Percentiles rank a stretch among this genome's conserved stretches.
Evolutionary conservation across 2,888 invertebrate genomes (phyloP).

Genomic region (Camponotus fellah): DNA sequence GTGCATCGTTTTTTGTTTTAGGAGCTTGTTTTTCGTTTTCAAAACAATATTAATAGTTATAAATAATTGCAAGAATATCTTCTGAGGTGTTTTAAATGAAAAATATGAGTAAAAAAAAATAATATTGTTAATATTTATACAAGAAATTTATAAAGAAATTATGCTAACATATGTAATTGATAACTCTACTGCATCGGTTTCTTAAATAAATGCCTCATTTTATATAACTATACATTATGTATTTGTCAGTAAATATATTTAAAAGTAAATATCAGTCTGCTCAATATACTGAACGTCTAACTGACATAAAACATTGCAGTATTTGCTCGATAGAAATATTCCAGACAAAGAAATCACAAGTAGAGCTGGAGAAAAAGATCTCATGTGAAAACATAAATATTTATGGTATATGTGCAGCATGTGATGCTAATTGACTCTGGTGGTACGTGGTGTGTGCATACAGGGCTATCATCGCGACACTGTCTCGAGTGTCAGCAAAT

Average conservation of each 20-base stretch:
- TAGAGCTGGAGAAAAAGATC: neutral
- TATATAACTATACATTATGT: neutral
- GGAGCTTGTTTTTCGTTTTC: neutral
- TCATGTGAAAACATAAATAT: slow-evolving; percentile 20
- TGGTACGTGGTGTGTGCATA: slow-evolving; percentile 81
- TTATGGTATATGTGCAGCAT: slow-evolving; percentile 68
- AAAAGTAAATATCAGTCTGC: neutral
- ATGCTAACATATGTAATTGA: neutral
- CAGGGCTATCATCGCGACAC: slow-evolving; percentile 80
- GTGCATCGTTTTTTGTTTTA: slow-evolving; percentile 12
- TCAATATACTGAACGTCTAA: neutral
- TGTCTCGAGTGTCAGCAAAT: slow-evolving; percentile 52
- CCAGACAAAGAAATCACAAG: neutral
- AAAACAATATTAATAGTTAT: neutral
- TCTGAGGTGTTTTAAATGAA: neutral
- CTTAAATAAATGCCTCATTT: neutral
- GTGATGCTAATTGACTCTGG: slow-evolving; percentile 83
- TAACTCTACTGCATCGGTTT: neutral
- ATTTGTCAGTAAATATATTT: neutral
- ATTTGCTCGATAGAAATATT: neutral
- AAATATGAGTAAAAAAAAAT: neutral
- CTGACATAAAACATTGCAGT: neutral
- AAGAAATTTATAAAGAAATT: neutral
- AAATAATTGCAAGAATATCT: neutral
- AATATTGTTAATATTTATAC: neutral